Evolutionary conservation across 2,113 vertebrate species (phyloP).

Genomic region (Rostratula benghalensis): DNA sequence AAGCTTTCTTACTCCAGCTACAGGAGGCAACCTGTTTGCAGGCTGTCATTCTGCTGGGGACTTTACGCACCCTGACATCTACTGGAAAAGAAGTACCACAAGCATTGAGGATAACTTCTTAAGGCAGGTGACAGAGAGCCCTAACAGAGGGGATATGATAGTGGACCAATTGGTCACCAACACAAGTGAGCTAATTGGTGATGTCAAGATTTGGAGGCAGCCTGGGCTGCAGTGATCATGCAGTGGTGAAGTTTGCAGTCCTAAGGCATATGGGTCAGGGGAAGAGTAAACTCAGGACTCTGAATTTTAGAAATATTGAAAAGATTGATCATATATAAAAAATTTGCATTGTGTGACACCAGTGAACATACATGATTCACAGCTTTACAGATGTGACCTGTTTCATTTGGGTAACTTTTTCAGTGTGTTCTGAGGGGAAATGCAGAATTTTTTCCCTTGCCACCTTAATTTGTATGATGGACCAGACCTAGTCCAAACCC

Average conservation of each 20-base stretch:
- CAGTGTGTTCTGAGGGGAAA: neutral
- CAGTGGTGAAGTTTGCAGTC: neutral
- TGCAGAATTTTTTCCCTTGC: neutral
- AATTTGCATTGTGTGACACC: neutral
- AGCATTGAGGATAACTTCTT: neutral
- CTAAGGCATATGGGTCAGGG: neutral
- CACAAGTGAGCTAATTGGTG: neutral
- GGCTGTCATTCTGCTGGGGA: neutral
- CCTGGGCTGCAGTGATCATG: neutral
- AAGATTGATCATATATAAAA: neutral
- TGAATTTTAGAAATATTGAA: neutral
- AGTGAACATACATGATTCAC: neutral
- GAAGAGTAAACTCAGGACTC: neutral
- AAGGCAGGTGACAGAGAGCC: neutral
- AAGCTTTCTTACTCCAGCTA: neutral
- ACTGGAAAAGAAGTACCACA: neutral
- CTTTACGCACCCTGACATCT: neutral
- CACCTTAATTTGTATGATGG: neutral
- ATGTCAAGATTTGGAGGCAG: neutral
- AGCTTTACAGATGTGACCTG: neutral
- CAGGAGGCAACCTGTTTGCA: neutral
- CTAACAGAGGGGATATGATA: neutral
- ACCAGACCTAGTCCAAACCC: neutral
- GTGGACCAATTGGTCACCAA: neutral
- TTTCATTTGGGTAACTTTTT: neutral